phyloP scores from a whole-genome alignment of 2,797 vertebrate genomes.

The Tangara arthus region DNA sequence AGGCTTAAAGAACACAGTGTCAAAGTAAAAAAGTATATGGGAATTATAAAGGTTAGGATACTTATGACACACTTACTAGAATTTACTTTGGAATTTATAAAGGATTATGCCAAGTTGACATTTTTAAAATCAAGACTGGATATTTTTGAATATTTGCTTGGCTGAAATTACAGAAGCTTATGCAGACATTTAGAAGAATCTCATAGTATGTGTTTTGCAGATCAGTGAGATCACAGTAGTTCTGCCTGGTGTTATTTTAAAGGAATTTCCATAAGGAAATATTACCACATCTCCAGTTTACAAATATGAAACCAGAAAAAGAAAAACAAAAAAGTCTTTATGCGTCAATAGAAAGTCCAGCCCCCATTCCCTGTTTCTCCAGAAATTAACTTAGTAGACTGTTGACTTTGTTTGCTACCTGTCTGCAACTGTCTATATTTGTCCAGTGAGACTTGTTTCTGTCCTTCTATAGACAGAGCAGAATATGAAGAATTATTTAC shows the following conservation, averaged over 20 bases:
- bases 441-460: neutral
- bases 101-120: neutral
- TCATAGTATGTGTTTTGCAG: neutral
- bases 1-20: neutral
- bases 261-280: neutral
- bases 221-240: neutral
- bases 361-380: accelerated
- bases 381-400: neutral
- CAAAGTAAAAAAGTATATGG: neutral
- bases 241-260: neutral
- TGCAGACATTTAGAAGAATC: neutral
- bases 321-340: neutral
- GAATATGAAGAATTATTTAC: neutral
- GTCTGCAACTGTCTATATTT: neutral
- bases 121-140: neutral
- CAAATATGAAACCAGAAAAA: neutral
- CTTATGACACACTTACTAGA: neutral
- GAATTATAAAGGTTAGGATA: neutral
- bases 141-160: neutral
- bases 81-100: slow-evolving; percentile 2
- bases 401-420: neutral
- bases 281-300: neutral
- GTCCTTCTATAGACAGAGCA: neutral
- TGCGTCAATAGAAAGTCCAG: neutral
- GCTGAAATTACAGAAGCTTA: neutral